Base-by-base conservation (phyloP, 2,888 invertebrate genomes). In the Drosophila paucipuncta region DNA sequence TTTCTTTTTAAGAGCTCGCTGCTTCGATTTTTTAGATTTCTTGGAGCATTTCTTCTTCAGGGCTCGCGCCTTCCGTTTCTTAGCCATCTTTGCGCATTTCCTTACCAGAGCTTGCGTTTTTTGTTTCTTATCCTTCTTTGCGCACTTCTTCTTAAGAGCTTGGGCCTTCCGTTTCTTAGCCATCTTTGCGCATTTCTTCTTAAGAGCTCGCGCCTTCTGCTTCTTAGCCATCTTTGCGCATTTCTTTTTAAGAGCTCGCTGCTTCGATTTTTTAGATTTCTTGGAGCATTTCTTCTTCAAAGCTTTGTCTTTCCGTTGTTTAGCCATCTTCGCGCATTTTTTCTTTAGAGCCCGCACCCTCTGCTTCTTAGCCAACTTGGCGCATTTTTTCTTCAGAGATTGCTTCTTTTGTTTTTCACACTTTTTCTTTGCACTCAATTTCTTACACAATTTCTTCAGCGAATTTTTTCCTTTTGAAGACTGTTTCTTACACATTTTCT, bases 391-490 rank as follows among this genome's bases (percentile, higher is more conserved):
- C 33, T 49, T 60, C 18, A 30, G 18, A n/a, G 25, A 13, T 25
- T 39, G n/a, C 25, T 41, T 33, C 18, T 49, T 10, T 18, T n/a
- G 22, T 4, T n/a, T 16, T 6, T 18, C 18, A 3, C 22, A 28
- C 11, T 31, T 37, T 13, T 1, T 33, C n/a, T 16, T 35, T 18
- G 31, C 63, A 4, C 7, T 35, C 35, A 35, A 13, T 13, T 35
- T 35, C 13, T 16, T 64, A 9, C 13, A 5, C 35, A 35, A 2
- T 16, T 35, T 16, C 18, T 16, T 64, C 47, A 0, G 9, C 53
- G 7, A 62, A 63, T n/a, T 63, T 11, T 28, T 61, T 52, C 13
- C 37, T 61, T 9, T 30, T 3, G 35, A 35, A 35, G 35, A 35
- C 35, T 13, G n/a, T 25, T 9, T 5, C 59, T 28, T 30, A 22